Evolutionary conservation across 2,888 invertebrate species (phyloP).

Genomic region (Octonoba sinensis): DNA sequence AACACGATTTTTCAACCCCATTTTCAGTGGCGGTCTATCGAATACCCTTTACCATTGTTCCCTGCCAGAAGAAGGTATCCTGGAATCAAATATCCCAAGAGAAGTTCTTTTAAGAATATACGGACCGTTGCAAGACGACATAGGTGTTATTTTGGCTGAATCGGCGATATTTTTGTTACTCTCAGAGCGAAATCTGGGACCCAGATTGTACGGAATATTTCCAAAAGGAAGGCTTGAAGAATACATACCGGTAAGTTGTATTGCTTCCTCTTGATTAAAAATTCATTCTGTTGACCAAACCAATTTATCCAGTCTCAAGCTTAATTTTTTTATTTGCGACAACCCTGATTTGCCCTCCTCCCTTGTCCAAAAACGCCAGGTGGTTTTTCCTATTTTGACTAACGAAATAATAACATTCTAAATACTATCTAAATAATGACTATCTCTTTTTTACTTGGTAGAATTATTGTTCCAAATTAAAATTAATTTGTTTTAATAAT

Average conservation of each 20-base stretch:
- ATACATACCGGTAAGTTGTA: conserved; percentile 83
- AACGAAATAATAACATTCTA: no score
- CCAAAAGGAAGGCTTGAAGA: conserved; percentile 96
- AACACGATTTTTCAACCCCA: neutral
- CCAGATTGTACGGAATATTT: conserved; percentile 92
- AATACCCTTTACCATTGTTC: conserved; percentile 95
- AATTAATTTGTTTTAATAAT: no score
- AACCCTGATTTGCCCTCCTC: no score
- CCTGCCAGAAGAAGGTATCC: conserved; percentile 77
- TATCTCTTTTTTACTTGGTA: no score
- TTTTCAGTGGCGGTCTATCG: conserved; percentile 90
- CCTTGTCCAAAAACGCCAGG: no score
- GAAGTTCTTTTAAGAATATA: conserved; percentile 93
- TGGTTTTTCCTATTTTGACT: no score
- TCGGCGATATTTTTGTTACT: conserved; percentile 96
- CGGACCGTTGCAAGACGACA: conserved; percentile 86
- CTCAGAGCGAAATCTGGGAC: conserved; percentile 92
- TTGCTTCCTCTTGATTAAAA: no score
- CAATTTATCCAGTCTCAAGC: no score
- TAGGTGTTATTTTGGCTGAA: conserved; percentile 80
- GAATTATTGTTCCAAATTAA: no score
- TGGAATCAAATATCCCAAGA: conserved; percentile 73
- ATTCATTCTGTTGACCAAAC: neutral
- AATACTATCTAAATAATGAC: no score
- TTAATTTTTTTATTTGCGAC: no score